Percentiles rank a stretch among this genome's conserved stretches.
Conservation (phyloP, 2,113 vertebrate species). For the Pseudorectes ferrugineus region DNA sequence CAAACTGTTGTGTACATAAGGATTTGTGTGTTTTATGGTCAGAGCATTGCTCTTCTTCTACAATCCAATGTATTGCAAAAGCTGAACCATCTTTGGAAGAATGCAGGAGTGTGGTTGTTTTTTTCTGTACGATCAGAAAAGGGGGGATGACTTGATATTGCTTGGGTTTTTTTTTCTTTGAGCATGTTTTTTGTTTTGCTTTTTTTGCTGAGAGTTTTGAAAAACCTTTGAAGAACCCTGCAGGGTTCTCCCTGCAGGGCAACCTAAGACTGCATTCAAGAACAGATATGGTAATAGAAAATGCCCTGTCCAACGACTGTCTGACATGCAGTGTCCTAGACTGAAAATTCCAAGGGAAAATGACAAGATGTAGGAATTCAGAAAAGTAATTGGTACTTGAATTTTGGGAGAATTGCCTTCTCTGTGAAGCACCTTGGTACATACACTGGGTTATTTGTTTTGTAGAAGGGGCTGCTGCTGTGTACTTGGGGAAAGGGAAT, state of each 20-base stretch:
- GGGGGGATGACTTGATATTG: background rate
- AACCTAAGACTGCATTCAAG: background rate
- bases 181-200: background rate
- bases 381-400: background rate
- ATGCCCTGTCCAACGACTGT: background rate
- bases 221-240: background rate
- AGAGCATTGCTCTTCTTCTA: background rate
- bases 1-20: background rate
- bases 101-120: background rate
- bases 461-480: background rate
- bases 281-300: background rate
- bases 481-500: background rate
- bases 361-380: background rate
- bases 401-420: background rate
- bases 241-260: background rate
- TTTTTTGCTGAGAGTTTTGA: background rate
- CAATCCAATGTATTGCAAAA: background rate
- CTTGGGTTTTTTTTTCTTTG: background rate
- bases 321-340: background rate
- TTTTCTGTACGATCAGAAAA: background rate
- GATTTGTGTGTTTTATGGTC: background rate
- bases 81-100: background rate
- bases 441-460: background rate
- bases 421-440: background rate
- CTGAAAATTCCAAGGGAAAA: background rate